Conservation (phyloP, 2,888 invertebrate species). For the Eucera pruinosa region DNA sequence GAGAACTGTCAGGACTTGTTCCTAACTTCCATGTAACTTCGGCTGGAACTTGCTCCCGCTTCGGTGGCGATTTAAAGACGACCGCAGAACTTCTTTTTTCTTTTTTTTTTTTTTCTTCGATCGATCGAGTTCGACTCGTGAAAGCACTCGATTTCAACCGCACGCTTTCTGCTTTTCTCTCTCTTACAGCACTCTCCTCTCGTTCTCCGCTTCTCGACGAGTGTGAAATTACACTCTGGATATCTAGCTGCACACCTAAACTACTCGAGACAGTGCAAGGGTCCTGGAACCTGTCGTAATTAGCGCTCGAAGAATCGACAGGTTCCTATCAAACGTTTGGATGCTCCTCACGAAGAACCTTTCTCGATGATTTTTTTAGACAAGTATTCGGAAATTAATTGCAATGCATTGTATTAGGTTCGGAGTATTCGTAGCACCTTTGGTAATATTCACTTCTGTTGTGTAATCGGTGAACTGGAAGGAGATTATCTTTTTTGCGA, state of each 20-base stretch:
- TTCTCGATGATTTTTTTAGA: too few relatives aligned
- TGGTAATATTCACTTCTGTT: too few relatives aligned
- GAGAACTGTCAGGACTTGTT: constrained; percentile 44
- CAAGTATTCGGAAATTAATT: too few relatives aligned
- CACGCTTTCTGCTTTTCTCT: constrained; percentile 12
- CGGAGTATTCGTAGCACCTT: too few relatives aligned
- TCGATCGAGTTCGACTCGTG: constrained; percentile 46
- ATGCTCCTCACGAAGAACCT: too few relatives aligned
- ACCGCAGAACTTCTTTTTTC: constrained; percentile 49
- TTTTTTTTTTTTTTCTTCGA: background rate
- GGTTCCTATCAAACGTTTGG: background rate
- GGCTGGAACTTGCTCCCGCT: constrained; percentile 23
- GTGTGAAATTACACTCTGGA: constrained; percentile 65
- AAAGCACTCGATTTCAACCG: constrained; percentile 64
- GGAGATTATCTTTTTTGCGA: too few relatives aligned
- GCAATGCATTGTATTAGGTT: too few relatives aligned
- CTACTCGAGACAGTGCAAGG: constrained; percentile 30
- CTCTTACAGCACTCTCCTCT: background rate
- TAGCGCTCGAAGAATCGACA: constrained; percentile 29
- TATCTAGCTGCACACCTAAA: constrained; percentile 44
- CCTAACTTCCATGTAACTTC: constrained; percentile 36
- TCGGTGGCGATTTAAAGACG: constrained; percentile 48
- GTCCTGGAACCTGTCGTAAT: constrained; percentile 39
- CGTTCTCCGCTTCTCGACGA: constrained; percentile 32
- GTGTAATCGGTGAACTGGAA: too few relatives aligned